Conservation (phyloP, 92 coral and sea anemone species). For the Phenganax subtilis region DNA sequence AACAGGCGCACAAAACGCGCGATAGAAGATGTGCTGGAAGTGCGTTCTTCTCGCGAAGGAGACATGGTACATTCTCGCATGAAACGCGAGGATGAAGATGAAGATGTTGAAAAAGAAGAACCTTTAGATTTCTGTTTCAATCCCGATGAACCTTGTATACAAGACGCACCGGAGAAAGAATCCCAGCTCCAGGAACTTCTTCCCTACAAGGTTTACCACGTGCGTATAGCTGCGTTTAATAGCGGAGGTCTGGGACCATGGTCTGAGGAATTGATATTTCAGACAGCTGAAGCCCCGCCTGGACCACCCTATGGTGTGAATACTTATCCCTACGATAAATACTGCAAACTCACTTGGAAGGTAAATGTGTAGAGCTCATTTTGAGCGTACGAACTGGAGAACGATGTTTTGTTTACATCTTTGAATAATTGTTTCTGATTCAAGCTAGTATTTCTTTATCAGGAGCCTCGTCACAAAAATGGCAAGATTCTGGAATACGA, state of each 20-base stretch:
- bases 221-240: slow-evolving; percentile 32
- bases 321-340: slow-evolving; percentile 12
- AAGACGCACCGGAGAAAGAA: slow-evolving; percentile 19
- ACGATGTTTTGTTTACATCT: too few species aligned
- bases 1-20: background rate
- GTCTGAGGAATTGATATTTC: slow-evolving; percentile 14
- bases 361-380: background rate
- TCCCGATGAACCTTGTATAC: slow-evolving; percentile 20
- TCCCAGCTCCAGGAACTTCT: slow-evolving; percentile 8
- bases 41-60: background rate
- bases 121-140: slow-evolving; percentile 26
- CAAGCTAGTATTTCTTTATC: background rate
- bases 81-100: slow-evolving; percentile 36
- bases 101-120: slow-evolving; percentile 8
- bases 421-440: background rate
- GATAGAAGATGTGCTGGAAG: too few species aligned
- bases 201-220: slow-evolving; percentile 32
- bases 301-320: slow-evolving; percentile 27
- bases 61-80: slow-evolving; percentile 1
- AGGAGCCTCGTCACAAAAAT: slow-evolving; percentile 28
- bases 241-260: slow-evolving; percentile 35
- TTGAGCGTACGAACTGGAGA: background rate
- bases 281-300: slow-evolving; percentile 18
- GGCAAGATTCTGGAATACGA: slow-evolving; percentile 26
- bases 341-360: slow-evolving; percentile 33